Conservation (phyloP, 2,888 invertebrate species). For the Alloscopus bannaensis region DNA sequence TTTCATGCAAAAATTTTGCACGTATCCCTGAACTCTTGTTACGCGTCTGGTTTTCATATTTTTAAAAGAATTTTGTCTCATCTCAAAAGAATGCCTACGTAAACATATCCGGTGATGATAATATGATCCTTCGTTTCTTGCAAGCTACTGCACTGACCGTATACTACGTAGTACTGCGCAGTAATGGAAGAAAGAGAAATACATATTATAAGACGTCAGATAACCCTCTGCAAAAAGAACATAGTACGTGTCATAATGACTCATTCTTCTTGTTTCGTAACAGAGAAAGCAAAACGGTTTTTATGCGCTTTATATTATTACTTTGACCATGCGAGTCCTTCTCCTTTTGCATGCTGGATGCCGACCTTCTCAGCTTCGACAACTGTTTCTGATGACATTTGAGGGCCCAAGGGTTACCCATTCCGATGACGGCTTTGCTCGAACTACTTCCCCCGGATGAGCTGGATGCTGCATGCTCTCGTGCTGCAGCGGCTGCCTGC, state of each 20-base stretch:
- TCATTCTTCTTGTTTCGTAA: not conserved
- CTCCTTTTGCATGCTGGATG: constrained; percentile 57
- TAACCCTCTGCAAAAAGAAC: too few relatives aligned
- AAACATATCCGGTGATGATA: too few relatives aligned
- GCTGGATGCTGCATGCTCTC: constrained; percentile 3
- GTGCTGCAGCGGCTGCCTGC: constrained; percentile 52
- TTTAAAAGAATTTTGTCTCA: too few relatives aligned
- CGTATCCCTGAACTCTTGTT: too few relatives aligned
- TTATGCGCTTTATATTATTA: constrained; percentile 18
- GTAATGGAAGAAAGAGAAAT: too few relatives aligned
- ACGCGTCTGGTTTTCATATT: too few relatives aligned
- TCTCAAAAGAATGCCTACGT: too few relatives aligned
- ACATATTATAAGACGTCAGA: too few relatives aligned
- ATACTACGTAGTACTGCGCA: too few relatives aligned
- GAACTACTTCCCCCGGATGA: constrained; percentile 6
- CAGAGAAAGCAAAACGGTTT: constrained; percentile 9
- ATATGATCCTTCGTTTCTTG: too few relatives aligned
- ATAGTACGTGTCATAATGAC: not conserved
- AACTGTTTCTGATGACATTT: constrained; percentile 77
- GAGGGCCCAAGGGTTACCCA: constrained; percentile 78
- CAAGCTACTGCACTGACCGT: too few relatives aligned
- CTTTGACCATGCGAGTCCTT: constrained; percentile 69
- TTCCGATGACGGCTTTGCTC: constrained; percentile 12
- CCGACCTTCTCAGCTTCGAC: constrained; percentile 74
- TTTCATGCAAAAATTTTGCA: too few relatives aligned